These are phyloP conservation scores for Nephrocerus scutellatus DNA, from an alignment of 2,888 invertebrate genomes.

Conservation along the genomic window DNA sequence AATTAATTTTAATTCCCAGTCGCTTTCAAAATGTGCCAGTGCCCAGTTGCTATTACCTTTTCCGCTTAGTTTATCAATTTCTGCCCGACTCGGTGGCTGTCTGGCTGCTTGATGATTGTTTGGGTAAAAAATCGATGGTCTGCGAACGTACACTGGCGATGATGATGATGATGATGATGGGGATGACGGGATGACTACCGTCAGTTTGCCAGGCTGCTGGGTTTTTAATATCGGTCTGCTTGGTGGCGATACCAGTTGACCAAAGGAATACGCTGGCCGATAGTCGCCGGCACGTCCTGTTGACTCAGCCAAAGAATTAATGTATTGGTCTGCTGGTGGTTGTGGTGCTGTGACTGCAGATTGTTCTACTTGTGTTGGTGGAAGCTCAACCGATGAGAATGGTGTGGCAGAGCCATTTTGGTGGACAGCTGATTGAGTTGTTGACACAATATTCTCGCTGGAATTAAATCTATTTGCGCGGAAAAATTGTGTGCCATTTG, in stretches of 20 bases:
- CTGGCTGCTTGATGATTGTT: slow-evolving; percentile 21
- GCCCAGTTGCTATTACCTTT: slow-evolving; percentile 22
- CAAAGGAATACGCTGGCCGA: slow-evolving; percentile 39
- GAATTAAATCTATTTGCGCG: slow-evolving; percentile 38
- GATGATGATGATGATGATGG: slow-evolving; percentile 14
- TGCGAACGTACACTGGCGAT: too few relatives aligned
- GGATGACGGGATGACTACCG: slow-evolving; percentile 8
- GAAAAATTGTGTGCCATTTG: too few relatives aligned
- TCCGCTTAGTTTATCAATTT: slow-evolving; percentile 32
- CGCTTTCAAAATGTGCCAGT: slow-evolving; percentile 6
- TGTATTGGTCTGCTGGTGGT: slow-evolving; percentile 7
- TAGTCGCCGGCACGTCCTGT: slow-evolving; percentile 43
- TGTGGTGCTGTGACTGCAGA: slow-evolving; percentile 9
- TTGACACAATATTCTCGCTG: slow-evolving; percentile 36
- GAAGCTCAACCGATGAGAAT: slow-evolving; percentile 13
- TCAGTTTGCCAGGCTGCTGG: slow-evolving; percentile 15
- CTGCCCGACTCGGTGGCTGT: slow-evolving; percentile 27
- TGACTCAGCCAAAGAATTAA: slow-evolving; percentile 23
- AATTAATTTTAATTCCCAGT: slow-evolving; percentile 9
- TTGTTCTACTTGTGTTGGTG: slow-evolving; percentile 13
- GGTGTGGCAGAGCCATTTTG: too few relatives aligned
- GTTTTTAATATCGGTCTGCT: slow-evolving; percentile 33
- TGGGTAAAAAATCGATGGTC: slow-evolving; percentile 25
- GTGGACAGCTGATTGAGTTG: slow-evolving; percentile 22
- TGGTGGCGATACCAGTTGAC: slow-evolving; percentile 33